Evolutionary conservation across 2,888 invertebrate genomes (phyloP).

Genomic region (Uropetala carovei): DNA sequence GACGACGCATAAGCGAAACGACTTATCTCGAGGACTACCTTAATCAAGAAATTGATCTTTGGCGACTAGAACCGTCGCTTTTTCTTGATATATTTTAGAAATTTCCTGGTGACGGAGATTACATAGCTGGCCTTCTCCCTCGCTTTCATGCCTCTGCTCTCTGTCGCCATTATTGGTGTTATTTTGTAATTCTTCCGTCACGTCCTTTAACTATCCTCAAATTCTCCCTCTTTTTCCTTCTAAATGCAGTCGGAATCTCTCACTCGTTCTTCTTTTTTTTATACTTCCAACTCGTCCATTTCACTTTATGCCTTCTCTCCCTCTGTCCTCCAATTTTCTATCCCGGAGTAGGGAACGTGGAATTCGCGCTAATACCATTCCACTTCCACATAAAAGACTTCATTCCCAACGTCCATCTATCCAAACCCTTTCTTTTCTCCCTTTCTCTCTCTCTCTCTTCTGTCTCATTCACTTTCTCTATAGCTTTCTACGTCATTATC

Average conservation of each 20-base stretch:
- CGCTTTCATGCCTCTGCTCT: too few relatives aligned
- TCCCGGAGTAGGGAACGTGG: constrained; percentile 28
- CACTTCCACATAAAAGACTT: constrained; percentile 58
- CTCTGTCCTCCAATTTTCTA: constrained; percentile 15
- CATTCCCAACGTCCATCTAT: constrained; percentile 37
- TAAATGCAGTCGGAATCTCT: not conserved
- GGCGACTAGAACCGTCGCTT: too few relatives aligned
- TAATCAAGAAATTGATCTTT: too few relatives aligned
- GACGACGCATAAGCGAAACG: too few relatives aligned
- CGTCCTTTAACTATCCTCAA: not conserved
- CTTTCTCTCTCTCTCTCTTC: too few relatives aligned
- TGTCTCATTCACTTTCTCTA: constrained; percentile 49
- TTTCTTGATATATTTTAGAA: too few relatives aligned
- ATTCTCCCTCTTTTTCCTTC: not conserved
- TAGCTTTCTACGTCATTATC: constrained; percentile 42
- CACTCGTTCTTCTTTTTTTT: not conserved
- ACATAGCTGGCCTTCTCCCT: too few relatives aligned
- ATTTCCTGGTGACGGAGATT: too few relatives aligned
- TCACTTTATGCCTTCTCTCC: constrained; percentile 37
- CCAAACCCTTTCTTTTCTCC: not conserved
- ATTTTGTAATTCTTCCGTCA: constrained; percentile 33
- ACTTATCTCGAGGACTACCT: too few relatives aligned
- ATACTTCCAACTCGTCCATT: constrained; percentile 30
- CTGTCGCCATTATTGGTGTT: not conserved
- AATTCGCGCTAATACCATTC: constrained; percentile 62